Evolutionary conservation across 1,140 invertebrate species (phyloP).

Genomic region (Caenorhabditis briggsae): DNA sequence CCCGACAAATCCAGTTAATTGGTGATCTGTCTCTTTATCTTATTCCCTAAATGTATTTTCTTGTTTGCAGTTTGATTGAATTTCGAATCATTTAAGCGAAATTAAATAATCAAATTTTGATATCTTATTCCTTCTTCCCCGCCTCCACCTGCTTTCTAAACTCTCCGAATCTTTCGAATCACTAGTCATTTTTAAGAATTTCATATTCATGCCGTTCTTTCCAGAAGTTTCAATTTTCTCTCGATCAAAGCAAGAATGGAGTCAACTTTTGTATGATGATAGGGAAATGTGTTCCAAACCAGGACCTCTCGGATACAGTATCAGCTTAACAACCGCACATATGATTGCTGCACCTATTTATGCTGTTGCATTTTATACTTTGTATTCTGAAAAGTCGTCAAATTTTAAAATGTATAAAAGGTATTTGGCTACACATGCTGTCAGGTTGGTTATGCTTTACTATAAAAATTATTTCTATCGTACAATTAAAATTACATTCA

Average conservation of each 20-base stretch:
- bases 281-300: neutral
- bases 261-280: neutral
- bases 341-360: neutral
- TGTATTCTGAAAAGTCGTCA: neutral
- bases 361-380: constrained; percentile 2
- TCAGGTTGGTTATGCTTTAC: neutral
- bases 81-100: too few relatives aligned
- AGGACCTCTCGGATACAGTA: neutral
- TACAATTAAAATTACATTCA: too few relatives aligned
- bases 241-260: neutral
- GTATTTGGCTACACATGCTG: neutral
- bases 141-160: neutral
- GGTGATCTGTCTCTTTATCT: too few relatives aligned
- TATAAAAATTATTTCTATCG: neutral
- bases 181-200: neutral
- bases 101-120: neutral
- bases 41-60: too few relatives aligned
- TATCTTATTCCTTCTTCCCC: neutral
- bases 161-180: neutral
- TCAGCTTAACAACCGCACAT: neutral
- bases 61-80: too few relatives aligned
- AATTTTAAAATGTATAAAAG: constrained; percentile 2
- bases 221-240: constrained; percentile 4
- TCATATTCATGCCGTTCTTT: constrained; percentile 2
- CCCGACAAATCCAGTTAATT: too few relatives aligned